These are phyloP conservation scores for Ctenodactylus gundi DNA, from an alignment of 2,113 vertebrate genomes.

Conservation along the genomic window DNA sequence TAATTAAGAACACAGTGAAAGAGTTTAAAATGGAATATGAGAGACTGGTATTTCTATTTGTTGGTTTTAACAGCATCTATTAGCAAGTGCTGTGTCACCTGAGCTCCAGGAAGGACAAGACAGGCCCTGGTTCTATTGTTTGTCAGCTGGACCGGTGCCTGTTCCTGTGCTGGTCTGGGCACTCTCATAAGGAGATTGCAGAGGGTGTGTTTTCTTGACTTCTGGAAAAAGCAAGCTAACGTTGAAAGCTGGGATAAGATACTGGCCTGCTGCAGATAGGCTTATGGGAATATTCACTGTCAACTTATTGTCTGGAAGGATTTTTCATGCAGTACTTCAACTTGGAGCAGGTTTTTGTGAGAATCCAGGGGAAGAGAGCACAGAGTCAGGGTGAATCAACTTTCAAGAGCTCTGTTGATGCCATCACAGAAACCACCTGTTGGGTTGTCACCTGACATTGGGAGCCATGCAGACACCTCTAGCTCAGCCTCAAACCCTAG, in stretches of 20 bases:
- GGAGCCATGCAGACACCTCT: not conserved
- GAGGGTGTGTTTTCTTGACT: slow-evolving; percentile 45
- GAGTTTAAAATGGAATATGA: slow-evolving; percentile 54
- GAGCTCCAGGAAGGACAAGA: slow-evolving; percentile 38
- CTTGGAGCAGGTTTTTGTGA: slow-evolving; percentile 22
- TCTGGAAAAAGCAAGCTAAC: slow-evolving; percentile 56
- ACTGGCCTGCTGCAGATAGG: not conserved
- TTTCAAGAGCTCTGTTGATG: not conserved
- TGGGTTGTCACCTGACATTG: not conserved
- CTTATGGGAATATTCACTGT: slow-evolving; percentile 14
- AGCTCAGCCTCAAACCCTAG: not conserved
- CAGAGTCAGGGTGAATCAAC: not conserved
- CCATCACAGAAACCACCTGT: not conserved
- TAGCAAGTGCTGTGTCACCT: slow-evolving; percentile 54
- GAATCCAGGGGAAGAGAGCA: not conserved
- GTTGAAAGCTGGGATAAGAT: slow-evolving; percentile 35
- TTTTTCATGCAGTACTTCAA: not conserved
- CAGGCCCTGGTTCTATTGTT: slow-evolving; percentile 21
- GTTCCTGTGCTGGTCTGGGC: slow-evolving; percentile 28
- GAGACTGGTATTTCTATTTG: slow-evolving; percentile 43
- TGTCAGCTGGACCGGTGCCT: slow-evolving; percentile 29
- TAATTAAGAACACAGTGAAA: slow-evolving; percentile 58
- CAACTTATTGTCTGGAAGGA: slow-evolving; percentile 36
- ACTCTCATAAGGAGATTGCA: slow-evolving; percentile 32
- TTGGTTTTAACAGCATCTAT: slow-evolving; percentile 59